Percentiles rank a stretch among this genome's conserved stretches.
Evolutionary conservation across 2,113 vertebrate species (phyloP).

Genomic region (Puffinus mauretanicus): DNA sequence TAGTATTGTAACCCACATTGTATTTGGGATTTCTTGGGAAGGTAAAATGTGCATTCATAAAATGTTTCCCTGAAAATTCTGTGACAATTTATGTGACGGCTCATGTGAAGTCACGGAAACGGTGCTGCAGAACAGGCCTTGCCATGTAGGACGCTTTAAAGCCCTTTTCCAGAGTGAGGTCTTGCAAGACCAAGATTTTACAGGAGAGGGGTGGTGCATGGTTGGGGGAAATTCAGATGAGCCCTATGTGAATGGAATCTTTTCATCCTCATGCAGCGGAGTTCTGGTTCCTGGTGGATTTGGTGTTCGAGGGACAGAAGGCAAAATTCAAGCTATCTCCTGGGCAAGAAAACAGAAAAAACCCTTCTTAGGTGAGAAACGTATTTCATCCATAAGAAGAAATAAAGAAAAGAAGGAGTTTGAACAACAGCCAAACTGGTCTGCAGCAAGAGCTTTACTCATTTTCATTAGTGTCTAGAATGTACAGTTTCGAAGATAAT

Average conservation of each 20-base stretch:
- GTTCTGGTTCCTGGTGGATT: conserved; percentile 95
- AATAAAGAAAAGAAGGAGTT: not conserved
- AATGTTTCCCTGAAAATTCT: not conserved
- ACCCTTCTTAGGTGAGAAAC: conserved; percentile 86
- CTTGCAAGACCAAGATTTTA: not conserved
- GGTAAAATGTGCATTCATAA: not conserved
- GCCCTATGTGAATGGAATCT: not conserved
- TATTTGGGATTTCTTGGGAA: not conserved
- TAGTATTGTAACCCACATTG: not conserved
- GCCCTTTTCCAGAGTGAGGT: not conserved
- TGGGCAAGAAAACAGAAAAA: conserved; percentile 97
- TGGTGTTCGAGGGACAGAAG: conserved; percentile 93
- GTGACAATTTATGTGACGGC: not conserved
- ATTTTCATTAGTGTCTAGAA: not conserved
- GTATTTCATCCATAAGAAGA: not conserved
- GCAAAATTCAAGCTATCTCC: conserved; percentile 93
- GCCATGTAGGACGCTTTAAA: not conserved
- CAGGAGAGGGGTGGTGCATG: accelerated
- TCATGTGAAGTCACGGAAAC: not conserved
- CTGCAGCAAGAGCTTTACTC: not conserved
- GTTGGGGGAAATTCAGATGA: not conserved
- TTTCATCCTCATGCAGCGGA: conserved; percentile 74
- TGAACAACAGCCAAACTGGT: not conserved
- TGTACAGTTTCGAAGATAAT: not conserved
- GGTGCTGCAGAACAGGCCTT: not conserved